Base-by-base conservation (phyloP, 2,113 vertebrate species). In the Amphiprion ocellaris region DNA sequence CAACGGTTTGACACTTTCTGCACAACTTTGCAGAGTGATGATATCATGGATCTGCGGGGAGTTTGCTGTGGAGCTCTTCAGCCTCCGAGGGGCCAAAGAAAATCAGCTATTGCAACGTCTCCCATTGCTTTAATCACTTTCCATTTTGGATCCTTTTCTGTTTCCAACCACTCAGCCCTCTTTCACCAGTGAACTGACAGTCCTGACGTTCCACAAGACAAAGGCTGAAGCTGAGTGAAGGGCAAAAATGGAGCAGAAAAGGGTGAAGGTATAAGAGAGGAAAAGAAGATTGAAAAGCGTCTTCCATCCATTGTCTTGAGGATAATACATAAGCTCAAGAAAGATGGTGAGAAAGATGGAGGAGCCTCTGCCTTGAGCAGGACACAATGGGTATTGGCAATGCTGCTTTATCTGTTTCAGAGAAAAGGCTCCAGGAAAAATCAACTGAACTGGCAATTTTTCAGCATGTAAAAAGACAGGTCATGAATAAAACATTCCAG, bases 351-450 rank as follows among this genome's bases (percentile, higher is more conserved):
- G 62, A 15, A 44, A 83, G 79, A 81, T 62, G 17, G 39, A 87
- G 69, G 60, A 69, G 58, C 5, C 49, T 52, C 28, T 50, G 16
- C 44, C 28, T 69, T 21, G 33, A 28, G 56, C 39, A 23, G 49
- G 11, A 66, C 58, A 67, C 73, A 59, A 49, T 73, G 63, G 73
- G 39, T 64, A 73, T 79, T 50, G 64, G 62, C 58, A 49, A 72
- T 39, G 59, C 47, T 33, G 47, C 56, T 84, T 73, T 56, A 74
- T 74, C 28, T 67, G 58, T 26, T 61, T 70, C 54, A 78, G 23
- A 72, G 39, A 64, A 64, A 78, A 10, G 23, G 37, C 63, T 70
- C 21, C 12, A 5, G 44, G 26, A 56, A 46, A 56, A 46, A 15
- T 37, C 24, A 63, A 59, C n/a, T 24, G n/a, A 58, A 61, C 46